phyloP scores from a whole-genome alignment of 2,888 invertebrate genomes.

The Penaeus monodon region DNA sequence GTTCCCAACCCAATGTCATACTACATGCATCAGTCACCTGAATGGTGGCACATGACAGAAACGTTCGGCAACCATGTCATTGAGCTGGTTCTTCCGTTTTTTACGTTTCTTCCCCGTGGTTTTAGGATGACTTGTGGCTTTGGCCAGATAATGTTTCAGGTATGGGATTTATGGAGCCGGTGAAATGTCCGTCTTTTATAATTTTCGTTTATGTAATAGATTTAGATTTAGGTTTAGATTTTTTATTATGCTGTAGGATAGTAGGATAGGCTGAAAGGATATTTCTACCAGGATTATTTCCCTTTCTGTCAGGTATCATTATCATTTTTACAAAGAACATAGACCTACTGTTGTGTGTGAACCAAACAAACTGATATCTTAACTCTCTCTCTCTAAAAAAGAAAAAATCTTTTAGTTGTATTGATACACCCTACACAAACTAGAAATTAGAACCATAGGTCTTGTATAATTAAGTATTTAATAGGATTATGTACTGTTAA shows the following conservation, averaged over 20 bases:
- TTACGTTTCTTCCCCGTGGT: conserved; percentile 68
- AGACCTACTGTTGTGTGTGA: no score
- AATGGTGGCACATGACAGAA: conserved; percentile 70
- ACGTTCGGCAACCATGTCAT: conserved; percentile 70
- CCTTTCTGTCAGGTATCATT: no score
- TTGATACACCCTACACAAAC: no score
- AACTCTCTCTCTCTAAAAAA: no score
- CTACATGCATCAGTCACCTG: conserved; percentile 70
- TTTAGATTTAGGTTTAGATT: not conserved
- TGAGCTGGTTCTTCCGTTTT: conserved; percentile 69
- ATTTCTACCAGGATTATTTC: no score
- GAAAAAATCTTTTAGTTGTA: no score
- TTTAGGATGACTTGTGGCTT: conserved; percentile 68
- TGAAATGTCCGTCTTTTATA: not conserved
- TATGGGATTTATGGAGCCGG: not conserved
- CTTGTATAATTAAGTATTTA: no score
- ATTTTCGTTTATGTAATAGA: not conserved
- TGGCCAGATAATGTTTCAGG: conserved; percentile 70
- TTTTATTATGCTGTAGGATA: not conserved
- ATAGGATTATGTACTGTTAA: no score
- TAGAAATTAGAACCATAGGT: no score
- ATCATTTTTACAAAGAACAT: no score
- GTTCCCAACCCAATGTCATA: conserved; percentile 71
- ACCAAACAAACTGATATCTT: no score
- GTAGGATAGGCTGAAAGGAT: no score